These are phyloP conservation scores for Sebastiscus tertius DNA, from an alignment of 2,797 vertebrate genomes.

Conservation along the genomic window DNA sequence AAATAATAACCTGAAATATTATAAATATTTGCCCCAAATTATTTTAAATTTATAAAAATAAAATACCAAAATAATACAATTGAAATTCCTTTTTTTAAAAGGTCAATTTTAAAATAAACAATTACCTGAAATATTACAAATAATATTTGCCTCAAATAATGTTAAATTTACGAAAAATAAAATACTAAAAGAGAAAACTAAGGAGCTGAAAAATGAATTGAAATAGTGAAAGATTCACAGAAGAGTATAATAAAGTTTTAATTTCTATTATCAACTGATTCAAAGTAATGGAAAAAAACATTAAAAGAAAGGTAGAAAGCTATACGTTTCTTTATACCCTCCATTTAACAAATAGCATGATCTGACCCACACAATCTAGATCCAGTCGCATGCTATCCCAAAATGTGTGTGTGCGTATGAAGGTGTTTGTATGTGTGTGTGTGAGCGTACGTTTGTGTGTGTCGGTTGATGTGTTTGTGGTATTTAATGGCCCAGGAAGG, in stretches of 20 bases:
- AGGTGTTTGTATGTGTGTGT: slow-evolving; percentile 8
- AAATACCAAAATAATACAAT: neutral
- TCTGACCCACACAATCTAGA: slow-evolving; percentile 2
- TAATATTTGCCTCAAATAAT: neutral
- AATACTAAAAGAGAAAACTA: neutral
- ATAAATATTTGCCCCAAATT: no score
- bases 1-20: neutral
- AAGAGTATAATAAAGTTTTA: neutral
- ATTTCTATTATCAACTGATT: neutral
- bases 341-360: neutral
- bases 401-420: slow-evolving; percentile 13
- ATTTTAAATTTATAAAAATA: no score
- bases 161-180: neutral
- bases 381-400: neutral
- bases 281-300: neutral
- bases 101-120: neutral
- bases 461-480: slow-evolving; percentile 55
- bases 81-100: neutral
- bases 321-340: neutral
- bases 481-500: slow-evolving; percentile 67
- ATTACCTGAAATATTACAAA: neutral
- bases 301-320: neutral
- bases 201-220: neutral
- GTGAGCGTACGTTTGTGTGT: slow-evolving; percentile 22
- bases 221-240: neutral